Evolutionary conservation across 2,797 vertebrate genomes (phyloP), one percentile per base, ranked within the genome.

Genomic region (Protonibea diacanthus): DNA sequence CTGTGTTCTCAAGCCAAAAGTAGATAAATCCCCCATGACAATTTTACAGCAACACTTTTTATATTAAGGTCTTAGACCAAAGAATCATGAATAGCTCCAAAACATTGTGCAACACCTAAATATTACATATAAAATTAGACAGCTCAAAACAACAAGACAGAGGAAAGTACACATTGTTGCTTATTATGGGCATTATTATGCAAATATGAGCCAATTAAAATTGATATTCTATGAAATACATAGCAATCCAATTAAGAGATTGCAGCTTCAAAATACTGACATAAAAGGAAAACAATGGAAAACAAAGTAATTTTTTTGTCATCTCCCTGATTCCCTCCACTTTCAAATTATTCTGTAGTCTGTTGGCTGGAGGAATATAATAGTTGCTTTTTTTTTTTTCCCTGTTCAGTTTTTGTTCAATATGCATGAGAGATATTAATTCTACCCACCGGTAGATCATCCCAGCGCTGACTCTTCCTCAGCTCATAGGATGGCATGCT

Each of bases 401-500:
- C 2, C 6, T 40, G 1, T 65, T 69, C 14, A n/a, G 15, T 42
- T 52, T 18, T 9, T 62, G 10, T 72, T 80, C n/a, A 76, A 0
- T 33, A 51, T 72, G 5, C 23, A 21, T 53, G 27, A 71, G 53
- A 29, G 20, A 76, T 57, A 12, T 69, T 23, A n/a, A 64, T 65
- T 78, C 66, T 38, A 93, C 97, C 91, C 95, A 99, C 98, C 93
- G 98, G 97, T 87, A 97, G 88, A 77, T 99, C 98, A 58, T 99
- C 97, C 98, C 98, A 99, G 71, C 97, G 96, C 90, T 98, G 97
- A 89, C 97, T 99, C 95, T 97, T 99, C 85, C 92, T 92, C 74
- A 99, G 96, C 80, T 99, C 98, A 1, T 98, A 99, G 1, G 98
- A 99, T 2, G 97, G 96, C 90, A 97, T 95, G 71, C 96, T 97